Evolutionary conservation across 2,113 vertebrate species (phyloP).

Genomic region (Mohoua ochrocephala): DNA sequence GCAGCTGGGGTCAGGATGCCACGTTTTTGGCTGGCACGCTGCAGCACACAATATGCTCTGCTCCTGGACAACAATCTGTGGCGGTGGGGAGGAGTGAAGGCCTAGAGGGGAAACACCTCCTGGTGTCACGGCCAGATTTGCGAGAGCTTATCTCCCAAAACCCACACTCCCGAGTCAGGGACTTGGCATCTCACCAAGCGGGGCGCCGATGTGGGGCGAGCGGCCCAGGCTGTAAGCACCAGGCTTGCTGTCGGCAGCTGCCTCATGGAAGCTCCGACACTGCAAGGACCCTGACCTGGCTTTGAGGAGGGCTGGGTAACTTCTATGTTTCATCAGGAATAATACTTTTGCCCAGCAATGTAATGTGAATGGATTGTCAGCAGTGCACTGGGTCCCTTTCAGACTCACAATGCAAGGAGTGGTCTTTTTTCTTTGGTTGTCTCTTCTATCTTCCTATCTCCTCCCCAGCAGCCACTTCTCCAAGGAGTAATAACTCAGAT

Average conservation of each 20-base stretch:
- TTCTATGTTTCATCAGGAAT: background rate
- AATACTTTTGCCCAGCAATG: background rate
- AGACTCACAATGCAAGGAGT: background rate
- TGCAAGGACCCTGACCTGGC: background rate
- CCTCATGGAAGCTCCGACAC: background rate
- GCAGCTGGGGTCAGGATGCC: background rate
- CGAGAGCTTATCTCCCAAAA: background rate
- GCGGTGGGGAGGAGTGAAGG: background rate
- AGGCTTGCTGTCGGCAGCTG: background rate
- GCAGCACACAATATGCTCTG: rapidly evolving
- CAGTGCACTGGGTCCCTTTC: background rate
- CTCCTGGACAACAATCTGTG: background rate
- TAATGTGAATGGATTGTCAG: background rate
- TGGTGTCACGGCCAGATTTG: rapidly evolving
- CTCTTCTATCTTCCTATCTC: background rate
- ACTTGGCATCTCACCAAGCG: background rate
- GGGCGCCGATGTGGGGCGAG: rapidly evolving
- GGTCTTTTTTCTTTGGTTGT: background rate
- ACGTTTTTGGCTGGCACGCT: background rate
- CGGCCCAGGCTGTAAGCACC: background rate
- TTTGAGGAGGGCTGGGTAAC: background rate
- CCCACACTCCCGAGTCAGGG: background rate
- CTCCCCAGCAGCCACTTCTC: background rate
- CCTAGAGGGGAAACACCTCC: background rate
- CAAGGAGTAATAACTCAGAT: background rate